Evolutionary conservation across 2,113 vertebrate species (phyloP), one percentile per base, ranked within the genome.

Genomic region (Eira barbara): DNA sequence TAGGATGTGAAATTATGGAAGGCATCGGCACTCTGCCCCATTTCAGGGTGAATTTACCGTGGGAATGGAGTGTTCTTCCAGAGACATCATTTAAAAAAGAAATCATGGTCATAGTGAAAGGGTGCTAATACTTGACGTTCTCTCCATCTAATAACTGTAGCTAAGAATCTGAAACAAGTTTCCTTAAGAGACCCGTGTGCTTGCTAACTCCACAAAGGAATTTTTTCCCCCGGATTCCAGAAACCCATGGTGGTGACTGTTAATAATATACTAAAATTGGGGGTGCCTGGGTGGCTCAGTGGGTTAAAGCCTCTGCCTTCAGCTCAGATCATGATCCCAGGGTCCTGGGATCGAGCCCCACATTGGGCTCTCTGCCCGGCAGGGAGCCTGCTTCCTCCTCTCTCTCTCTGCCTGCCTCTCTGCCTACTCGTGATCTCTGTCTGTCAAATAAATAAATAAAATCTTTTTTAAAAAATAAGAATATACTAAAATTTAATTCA

Each of bases 401-500:
- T 52, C 49, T 52, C 49, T 52, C 14, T 52, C 49, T 52, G 49
- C 49, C 49, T 52, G 49, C 49, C 49, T 52, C 49, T 52, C 49
- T 52, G 49, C 49, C 49, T 52, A 52, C 49, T 52, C 17, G 49
- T 52, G 49, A 17, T 17, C 49, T 52, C 49, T 52, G 13, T 49
- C 49, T 49, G 49, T 52, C 49, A 52, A 52, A 17, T 52, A 52
- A 52, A 52, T 52, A 52, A 52, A 52, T 52, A 52, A 52, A 52
- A 52, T 52, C 49, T 52, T 52, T 52, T 52, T 52, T 5, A 17
- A 52, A 52, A 52, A 52, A 52, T 52, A 52, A 52, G 14, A 55
- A 86, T 74, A 61, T 80, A 63, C 47, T 80, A 34, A 91, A 36
- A 80, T 88, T 94, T 69, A 94, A 87, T 95, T 95, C 52, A 87